Evolutionary conservation across 2,113 vertebrate genomes (phyloP).

Genomic region (Anhinga rufa): DNA sequence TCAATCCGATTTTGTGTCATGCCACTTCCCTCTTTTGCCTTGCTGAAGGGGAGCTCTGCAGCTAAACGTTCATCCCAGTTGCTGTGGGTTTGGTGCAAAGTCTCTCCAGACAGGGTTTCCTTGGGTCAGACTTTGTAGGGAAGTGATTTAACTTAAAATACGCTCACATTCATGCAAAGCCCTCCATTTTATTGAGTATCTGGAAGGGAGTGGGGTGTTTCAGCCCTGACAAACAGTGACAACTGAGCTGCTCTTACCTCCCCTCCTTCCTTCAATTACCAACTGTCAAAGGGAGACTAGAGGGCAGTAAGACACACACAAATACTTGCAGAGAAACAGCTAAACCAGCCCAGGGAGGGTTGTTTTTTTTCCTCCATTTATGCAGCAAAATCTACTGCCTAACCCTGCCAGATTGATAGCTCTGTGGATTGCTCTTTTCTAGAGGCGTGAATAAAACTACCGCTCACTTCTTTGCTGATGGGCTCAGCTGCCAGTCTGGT

Average conservation of each 20-base stretch:
- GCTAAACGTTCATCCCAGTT: background rate
- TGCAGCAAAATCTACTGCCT: background rate
- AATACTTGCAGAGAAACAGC: background rate
- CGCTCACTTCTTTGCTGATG: background rate
- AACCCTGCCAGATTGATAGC: background rate
- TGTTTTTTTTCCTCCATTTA: background rate
- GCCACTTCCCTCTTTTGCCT: background rate
- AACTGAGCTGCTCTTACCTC: background rate
- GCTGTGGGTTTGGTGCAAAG: background rate
- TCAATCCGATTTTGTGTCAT: background rate
- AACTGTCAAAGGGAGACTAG: background rate
- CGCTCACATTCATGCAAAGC: background rate
- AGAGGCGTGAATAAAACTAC: background rate
- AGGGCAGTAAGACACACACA: fast-evolving
- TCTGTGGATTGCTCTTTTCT: background rate
- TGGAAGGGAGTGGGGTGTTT: background rate
- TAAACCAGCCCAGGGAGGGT: background rate
- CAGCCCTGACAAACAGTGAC: background rate
- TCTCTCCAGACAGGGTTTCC: background rate
- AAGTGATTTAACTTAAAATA: background rate
- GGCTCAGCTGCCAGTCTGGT: background rate
- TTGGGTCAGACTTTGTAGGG: background rate
- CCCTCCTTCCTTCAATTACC: background rate
- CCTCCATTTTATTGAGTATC: background rate
- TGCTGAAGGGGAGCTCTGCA: background rate